Conservation (phyloP, 2,113 vertebrate genomes). For the Clarias magur region DNA sequence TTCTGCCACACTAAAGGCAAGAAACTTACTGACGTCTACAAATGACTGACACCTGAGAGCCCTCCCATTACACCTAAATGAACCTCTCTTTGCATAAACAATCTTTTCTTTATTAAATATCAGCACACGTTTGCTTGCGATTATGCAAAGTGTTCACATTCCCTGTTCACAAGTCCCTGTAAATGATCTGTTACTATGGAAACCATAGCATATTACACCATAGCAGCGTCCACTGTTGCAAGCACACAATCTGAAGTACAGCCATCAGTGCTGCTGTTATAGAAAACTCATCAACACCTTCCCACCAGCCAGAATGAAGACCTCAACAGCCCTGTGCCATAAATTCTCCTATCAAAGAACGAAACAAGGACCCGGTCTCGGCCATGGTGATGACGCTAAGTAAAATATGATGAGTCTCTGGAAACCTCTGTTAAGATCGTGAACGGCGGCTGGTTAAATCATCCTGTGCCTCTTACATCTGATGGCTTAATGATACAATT, state of each 20-base stretch:
- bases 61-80: neutral
- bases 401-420: neutral
- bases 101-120: neutral
- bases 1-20: neutral
- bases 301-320: neutral
- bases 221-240: no score
- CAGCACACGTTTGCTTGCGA: neutral
- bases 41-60: neutral
- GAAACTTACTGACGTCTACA: neutral
- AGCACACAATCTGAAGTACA: neutral
- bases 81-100: neutral
- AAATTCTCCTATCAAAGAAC: neutral
- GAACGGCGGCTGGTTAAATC: slow-evolving; percentile 16
- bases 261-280: neutral
- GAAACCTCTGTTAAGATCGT: neutral
- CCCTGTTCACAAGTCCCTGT: neutral
- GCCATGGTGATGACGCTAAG: neutral
- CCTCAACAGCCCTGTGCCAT: neutral
- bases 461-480: slow-evolving; percentile 1
- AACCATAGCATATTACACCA: neutral
- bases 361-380: neutral
- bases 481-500: slow-evolving; percentile 28
- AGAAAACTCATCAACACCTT: neutral
- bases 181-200: neutral
- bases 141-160: neutral